Evolutionary conservation across 2,797 vertebrate species (phyloP), one percentile per base, ranked within the genome.

Genomic region (Borostomias antarcticus): DNA sequence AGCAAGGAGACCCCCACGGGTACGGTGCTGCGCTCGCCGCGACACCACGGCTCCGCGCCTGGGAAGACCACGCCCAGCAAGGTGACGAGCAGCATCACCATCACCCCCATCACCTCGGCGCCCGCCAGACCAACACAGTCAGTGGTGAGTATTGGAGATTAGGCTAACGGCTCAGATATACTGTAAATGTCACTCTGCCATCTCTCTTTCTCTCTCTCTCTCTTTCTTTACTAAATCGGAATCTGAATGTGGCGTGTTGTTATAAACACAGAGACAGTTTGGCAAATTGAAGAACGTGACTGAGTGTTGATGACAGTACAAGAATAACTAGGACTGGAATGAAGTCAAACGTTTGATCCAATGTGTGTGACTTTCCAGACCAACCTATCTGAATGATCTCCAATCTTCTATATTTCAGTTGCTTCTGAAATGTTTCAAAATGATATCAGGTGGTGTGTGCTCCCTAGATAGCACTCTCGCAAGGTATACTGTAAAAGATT

Each of bases 31-130:
- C 93, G 95, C 13, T 94, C 93, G 0, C 95, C 94, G 10, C 90
- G 92, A 2, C 94, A 90, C 67, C 79, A 75, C 47, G 68, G 89
- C n/a, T 79, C 90, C 5, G 77, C 89, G 0, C 21, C 64, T 0
- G 91, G 86, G 19, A 90, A 92, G 56, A 79, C 83, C 0, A 82
- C 88, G 2, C 85, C 82, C 0, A 92, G 88, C 86, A 99, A 97
- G 74, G 95, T 98, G 88, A 98, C 92, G 0, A 99, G 98, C 84
- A 98, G 95, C 70, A 96, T 99, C 71, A 98, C 92, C 3, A 98
- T 99, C 75, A 98, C 95, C 0, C 96, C 97, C 0, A 81, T 92
- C 68, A 93, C 91, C 37, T 91, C 94, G 0, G 91, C 94, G 0
- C 88, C 93, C 53, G 89, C 93, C 4, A 92, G 94, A 82, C 92